These are phyloP conservation scores for Epistrophe eligans DNA, from an alignment of 2,888 invertebrate species.

Conservation along the genomic window DNA sequence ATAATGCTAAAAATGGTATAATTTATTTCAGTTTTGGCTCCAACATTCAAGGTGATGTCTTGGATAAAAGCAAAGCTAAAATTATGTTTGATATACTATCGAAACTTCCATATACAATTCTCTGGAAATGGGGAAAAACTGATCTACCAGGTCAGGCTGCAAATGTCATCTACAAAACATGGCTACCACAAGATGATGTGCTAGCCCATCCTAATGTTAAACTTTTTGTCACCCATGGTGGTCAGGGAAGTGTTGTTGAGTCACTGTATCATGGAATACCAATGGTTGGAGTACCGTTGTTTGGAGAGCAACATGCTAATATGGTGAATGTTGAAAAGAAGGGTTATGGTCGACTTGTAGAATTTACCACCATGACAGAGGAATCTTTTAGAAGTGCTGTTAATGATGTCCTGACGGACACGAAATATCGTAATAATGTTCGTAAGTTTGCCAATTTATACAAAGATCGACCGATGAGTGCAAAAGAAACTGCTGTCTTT, in stretches of 20 bases:
- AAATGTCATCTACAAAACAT: constrained; percentile 81
- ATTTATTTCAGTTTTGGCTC: constrained; percentile 83
- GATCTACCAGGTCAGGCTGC: constrained; percentile 80
- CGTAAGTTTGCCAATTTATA: constrained; percentile 84
- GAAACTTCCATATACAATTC: constrained; percentile 86
- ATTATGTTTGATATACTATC: constrained; percentile 86
- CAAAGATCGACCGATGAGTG: constrained; percentile 85
- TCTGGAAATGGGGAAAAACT: constrained; percentile 88
- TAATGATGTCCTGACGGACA: constrained; percentile 78
- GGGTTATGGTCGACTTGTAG: background rate
- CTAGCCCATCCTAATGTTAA: constrained; percentile 89
- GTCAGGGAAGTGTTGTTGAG: constrained; percentile 90
- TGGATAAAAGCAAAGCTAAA: constrained; percentile 83
- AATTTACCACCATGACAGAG: constrained; percentile 72
- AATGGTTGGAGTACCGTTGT: constrained; percentile 89
- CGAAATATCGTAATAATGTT: constrained; percentile 79
- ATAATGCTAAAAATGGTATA: constrained; percentile 81
- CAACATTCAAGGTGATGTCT: constrained; percentile 78
- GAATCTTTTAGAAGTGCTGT: constrained; percentile 70
- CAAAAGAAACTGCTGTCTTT: constrained; percentile 85
- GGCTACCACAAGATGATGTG: constrained; percentile 88
- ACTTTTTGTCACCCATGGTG: constrained; percentile 81
- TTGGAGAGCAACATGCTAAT: constrained; percentile 88
- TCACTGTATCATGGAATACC: constrained; percentile 91
- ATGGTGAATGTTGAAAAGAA: constrained; percentile 4